phyloP scores from a whole-genome alignment of 2,113 vertebrate genomes.

The Pheucticus melanocephalus region DNA sequence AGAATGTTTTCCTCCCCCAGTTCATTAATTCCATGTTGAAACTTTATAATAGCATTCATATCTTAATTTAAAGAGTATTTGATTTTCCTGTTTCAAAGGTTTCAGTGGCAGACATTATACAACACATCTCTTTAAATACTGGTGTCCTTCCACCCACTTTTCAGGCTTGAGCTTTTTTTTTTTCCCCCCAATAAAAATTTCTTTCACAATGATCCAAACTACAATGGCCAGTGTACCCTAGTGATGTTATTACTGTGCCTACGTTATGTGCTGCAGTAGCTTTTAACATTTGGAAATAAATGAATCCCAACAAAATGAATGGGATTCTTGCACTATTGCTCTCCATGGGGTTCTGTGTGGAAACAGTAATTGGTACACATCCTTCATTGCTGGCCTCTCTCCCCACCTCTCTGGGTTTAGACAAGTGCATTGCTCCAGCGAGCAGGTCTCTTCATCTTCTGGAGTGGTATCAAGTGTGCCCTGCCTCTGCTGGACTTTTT shows the following conservation, averaged over 20 bases:
- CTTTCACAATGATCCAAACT: neutral
- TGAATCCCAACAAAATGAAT: conserved; percentile 39
- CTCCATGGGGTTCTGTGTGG: conserved; percentile 23
- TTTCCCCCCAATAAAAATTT: neutral
- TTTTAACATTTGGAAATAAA: conserved; percentile 32
- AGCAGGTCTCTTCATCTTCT: neutral
- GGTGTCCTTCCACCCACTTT: neutral
- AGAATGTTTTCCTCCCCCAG: neutral
- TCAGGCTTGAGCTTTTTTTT: neutral
- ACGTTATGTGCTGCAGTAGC: neutral
- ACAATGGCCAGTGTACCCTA: neutral
- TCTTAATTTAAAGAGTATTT: neutral
- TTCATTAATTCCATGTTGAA: neutral
- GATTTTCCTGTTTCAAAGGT: neutral
- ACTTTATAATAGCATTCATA: neutral
- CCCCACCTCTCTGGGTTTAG: neutral
- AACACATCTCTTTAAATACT: neutral
- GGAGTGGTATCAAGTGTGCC: neutral
- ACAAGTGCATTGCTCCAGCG: neutral
- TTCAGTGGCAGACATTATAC: neutral
- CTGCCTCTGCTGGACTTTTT: neutral
- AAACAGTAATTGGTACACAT: conserved; percentile 47
- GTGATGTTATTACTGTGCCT: neutral
- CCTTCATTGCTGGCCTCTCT: conserved; percentile 1
- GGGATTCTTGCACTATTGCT: conserved; percentile 24